A percentile compares a stretch with the other conserved stretches of the same genome.
Conservation (phyloP, 2,797 vertebrate genomes). For the Odontamblyopus rebecca region DNA sequence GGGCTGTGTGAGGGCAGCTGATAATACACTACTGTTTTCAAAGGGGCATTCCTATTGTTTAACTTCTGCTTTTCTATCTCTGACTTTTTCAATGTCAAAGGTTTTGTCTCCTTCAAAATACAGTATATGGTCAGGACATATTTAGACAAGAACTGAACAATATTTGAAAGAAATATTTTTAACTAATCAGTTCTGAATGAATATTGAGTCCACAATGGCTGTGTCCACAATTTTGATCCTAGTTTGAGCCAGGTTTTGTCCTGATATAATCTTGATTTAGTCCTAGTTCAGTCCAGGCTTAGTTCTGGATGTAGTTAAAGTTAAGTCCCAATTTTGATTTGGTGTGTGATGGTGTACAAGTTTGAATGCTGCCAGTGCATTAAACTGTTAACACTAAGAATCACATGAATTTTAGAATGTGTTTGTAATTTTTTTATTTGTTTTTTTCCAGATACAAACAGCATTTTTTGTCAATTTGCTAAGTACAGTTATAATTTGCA, state of each 20-base stretch:
- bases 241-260: background rate
- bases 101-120: background rate
- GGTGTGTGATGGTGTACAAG: too few relatives aligned
- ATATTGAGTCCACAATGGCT: background rate
- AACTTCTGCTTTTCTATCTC: constrained; percentile 9
- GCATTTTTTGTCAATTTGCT: background rate
- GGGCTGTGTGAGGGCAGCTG: constrained; percentile 57
- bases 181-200: background rate
- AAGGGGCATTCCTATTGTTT: constrained; percentile 26
- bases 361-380: background rate
- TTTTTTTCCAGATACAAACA: too few relatives aligned
- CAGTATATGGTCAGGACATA: background rate
- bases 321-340: too few relatives aligned
- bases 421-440: too few relatives aligned
- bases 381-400: background rate
- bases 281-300: background rate
- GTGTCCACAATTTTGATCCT: background rate
- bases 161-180: background rate
- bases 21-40: constrained; percentile 52
- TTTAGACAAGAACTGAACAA: background rate
- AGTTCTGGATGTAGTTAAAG: too few relatives aligned
- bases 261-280: background rate
- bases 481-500: background rate
- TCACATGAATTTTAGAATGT: too few relatives aligned
- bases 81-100: constrained; percentile 18